Evolutionary conservation across 2,888 invertebrate genomes (phyloP), one percentile per base, ranked within the genome.

Genomic region (Heliconius hortense): DNA sequence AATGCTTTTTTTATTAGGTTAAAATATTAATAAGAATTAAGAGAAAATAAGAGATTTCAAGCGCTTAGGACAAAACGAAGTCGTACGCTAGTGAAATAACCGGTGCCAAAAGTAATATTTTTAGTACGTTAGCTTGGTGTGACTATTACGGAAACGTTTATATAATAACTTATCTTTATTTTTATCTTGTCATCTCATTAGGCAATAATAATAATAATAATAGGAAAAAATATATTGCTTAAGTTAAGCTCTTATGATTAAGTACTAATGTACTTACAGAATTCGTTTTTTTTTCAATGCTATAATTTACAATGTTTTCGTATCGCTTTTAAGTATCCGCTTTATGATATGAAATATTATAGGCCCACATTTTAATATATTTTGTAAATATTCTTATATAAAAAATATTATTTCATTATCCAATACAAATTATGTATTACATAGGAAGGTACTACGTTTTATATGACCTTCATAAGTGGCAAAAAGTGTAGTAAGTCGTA

Each of bases 61-160:
- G 4, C 24, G 60, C 24, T 59, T 69, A n/a, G 11, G 24, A 62
- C 60, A 5, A 53, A 68, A 56, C 48, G 24, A 72, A 66, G 24
- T 53, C 53, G 70, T 60, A 66, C 31, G 28, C 64, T 7, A 48
- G 60, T 76, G 43, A 76, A 31, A 64, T 76, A 76, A 71, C 21
- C 66, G 24, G 24, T 73, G 64, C 43, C 64, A 59, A 66, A 71
- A 73, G 67, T 71, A 60, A 43, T 31, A 64, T 28, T 67, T 71
- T 39, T 43, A 60, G 28, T 53, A 53, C 24, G 24, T 48, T 31
- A 15, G 68, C 21, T 26, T 24, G 67, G n/a, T 68, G 43, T 43
- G 15, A 43, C 53, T 59, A 24, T 59, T 1, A n/a, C 24, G 21
- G 24, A 59, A 59, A 59, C 59, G 11, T 59, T 48, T 24, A 59